A percentile compares a stretch with the other conserved stretches of the same genome.
phyloP scores from a whole-genome alignment of 1,140 invertebrate species.

The Aphelenchoides avenae region DNA sequence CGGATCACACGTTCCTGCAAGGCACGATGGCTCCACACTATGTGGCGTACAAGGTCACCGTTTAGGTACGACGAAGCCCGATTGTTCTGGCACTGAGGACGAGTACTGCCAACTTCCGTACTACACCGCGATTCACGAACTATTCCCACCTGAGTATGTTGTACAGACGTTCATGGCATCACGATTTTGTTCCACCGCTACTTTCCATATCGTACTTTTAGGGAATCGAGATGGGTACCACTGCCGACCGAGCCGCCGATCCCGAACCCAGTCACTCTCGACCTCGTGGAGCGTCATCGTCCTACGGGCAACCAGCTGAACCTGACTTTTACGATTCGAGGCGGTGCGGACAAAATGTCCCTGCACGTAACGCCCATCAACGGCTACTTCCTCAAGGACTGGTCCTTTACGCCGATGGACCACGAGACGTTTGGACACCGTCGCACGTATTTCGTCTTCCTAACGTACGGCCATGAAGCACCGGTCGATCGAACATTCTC shows the following conservation, averaged over 20 bases:
- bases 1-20: constrained; percentile 57
- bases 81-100: constrained; percentile 49
- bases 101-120: constrained; percentile 58
- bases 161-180: no score
- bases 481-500: constrained; percentile 48
- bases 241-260: constrained; percentile 41
- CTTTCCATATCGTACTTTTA: constrained; percentile 40
- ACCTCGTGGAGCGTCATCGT: constrained; percentile 36
- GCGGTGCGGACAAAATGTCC: constrained; percentile 47
- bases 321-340: constrained; percentile 43
- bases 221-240: constrained; percentile 53
- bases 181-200: no score
- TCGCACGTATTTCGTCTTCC: constrained; percentile 55
- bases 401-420: constrained; percentile 52
- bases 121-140: constrained; percentile 57
- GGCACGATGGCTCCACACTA: no score
- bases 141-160: constrained; percentile 51
- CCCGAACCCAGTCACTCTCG: constrained; percentile 39
- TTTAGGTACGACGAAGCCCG: constrained; percentile 35
- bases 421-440: constrained; percentile 39
- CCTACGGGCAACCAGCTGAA: constrained; percentile 42
- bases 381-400: constrained; percentile 45
- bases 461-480: constrained; percentile 52
- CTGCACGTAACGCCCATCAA: constrained; percentile 55
- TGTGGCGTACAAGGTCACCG: no score